Conservation (phyloP, 2,797 vertebrate species). For the Sparidentex hasta region DNA sequence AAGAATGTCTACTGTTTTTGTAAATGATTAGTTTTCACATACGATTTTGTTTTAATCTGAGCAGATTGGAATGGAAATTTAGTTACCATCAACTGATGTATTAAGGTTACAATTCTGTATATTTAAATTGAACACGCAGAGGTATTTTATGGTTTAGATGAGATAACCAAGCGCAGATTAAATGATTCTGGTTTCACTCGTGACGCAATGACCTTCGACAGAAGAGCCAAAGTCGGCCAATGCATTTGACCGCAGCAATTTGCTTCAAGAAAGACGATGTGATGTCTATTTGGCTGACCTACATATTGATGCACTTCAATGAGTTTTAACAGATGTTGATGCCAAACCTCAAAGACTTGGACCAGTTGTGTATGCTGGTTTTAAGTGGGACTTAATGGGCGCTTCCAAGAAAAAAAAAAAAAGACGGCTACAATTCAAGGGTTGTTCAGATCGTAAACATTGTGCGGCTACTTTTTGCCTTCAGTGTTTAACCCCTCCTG, state of each 20-base stretch:
- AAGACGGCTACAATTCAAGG: constrained; percentile 18
- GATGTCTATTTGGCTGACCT: constrained; percentile 47
- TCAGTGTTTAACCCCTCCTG: constrained; percentile 45
- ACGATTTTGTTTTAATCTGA: constrained; percentile 13
- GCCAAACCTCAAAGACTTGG: constrained; percentile 54
- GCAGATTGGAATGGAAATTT: background rate
- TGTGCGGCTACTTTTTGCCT: constrained; percentile 40
- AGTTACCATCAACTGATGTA: constrained; percentile 4
- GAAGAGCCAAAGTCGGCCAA: constrained; percentile 6
- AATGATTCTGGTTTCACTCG: constrained; percentile 41
- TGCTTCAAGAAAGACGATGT: constrained; percentile 47
- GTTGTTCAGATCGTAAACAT: constrained; percentile 52
- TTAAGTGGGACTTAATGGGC: constrained; percentile 59
- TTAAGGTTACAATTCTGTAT: constrained; percentile 5
- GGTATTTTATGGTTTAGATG: constrained; percentile 3
- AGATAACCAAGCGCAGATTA: constrained; percentile 22
- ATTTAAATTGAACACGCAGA: constrained; percentile 6
- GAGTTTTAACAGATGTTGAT: constrained; percentile 49
- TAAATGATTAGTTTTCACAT: background rate
- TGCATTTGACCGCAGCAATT: constrained; percentile 22
- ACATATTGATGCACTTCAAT: constrained; percentile 48
- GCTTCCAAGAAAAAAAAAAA: constrained; percentile 51
- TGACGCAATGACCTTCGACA: constrained; percentile 20
- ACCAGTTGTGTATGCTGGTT: constrained; percentile 43
- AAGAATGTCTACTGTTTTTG: background rate